A percentile compares a stretch with the other conserved stretches of the same genome.
Conservation (phyloP, 2,888 invertebrate species). For the Meteorus cinctellus region DNA sequence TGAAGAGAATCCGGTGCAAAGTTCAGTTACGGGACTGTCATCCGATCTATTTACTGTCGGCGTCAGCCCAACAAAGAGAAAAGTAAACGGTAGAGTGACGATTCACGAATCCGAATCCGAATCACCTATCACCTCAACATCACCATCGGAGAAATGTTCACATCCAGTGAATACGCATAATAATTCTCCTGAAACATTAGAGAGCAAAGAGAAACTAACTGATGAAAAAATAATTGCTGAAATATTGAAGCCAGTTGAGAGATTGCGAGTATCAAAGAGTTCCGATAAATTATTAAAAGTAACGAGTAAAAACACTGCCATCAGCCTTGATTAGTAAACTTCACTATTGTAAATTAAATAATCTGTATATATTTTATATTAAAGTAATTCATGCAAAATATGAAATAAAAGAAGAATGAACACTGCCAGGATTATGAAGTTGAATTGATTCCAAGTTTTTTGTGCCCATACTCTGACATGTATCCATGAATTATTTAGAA, state of each 20-base stretch:
- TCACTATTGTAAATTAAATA: conserved; percentile 58
- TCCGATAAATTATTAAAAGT: conserved; percentile 64
- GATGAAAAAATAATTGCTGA: conserved; percentile 72
- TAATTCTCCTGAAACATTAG: conserved; percentile 40
- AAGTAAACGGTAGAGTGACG: conserved; percentile 67
- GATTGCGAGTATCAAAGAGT: conserved; percentile 60
- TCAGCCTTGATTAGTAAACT: conserved; percentile 70
- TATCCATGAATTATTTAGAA: not conserved
- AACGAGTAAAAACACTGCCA: conserved; percentile 70
- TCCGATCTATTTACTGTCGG: conserved; percentile 49
- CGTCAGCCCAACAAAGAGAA: conserved; percentile 58
- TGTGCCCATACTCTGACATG: not conserved
- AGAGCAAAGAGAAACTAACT: conserved; percentile 59
- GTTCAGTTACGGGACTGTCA: conserved; percentile 46
- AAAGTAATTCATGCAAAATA: conserved; percentile 42
- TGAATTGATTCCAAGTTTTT: not conserved
- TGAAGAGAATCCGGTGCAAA: conserved; percentile 56
- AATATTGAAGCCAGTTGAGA: conserved; percentile 70
- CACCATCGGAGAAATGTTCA: conserved; percentile 35
- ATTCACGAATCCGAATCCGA: conserved; percentile 46
- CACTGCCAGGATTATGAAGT: conserved; percentile 53
- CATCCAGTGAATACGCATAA: conserved; percentile 8
- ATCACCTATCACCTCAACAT: conserved; percentile 21
- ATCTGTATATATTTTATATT: conserved; percentile 27
- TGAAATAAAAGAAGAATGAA: conserved; percentile 48